Evolutionary conservation across 2,113 vertebrate species (phyloP), one percentile per base, ranked within the genome.

Genomic region (Ochotona princeps): DNA sequence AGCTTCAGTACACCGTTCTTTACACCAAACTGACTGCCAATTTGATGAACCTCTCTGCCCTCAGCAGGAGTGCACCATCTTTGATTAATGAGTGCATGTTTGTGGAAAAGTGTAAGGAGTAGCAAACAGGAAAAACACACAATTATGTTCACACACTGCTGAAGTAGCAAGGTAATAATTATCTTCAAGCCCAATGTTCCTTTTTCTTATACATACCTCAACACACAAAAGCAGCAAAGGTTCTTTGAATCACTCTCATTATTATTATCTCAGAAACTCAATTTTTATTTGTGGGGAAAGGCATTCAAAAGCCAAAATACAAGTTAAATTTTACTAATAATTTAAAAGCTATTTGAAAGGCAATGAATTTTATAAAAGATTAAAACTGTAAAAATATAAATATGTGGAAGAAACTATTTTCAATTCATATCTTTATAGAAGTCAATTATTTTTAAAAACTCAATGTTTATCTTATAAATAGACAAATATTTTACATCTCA

Each of bases 11-110:
- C 98, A 97, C 97, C 73, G 97, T 98, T 98, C 98, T 98, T 98
- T 98, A 98, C 98, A 98, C 98, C 97, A 98, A 98, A 98, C 98
- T 90, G 97, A 98, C 98, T 99, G 98, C 98, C 98, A 99, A 97
- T 98, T 98, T 99, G 98, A 99, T 98, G 98, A 99, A 99, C 98
- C 98, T 98, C 98, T 98, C 98, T 98, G 98, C 98, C 98, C 98
- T 98, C 98, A 99, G 98, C 98, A 98, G 98, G 98, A 98, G 97
- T 98, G 98, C 98, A 97, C 96, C 87, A 90, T 97, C 97, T 99
- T 97, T 99, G 99, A 99, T 99, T 99, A 99, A 99, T 99, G 98
- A 98, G 98, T 96, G 96, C 98, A 97, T 91, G 98, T 98, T 98
- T 98, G 97, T 97, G 96, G 97, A 98, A 98, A 98, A 98, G 98